Conservation (phyloP, 2,113 vertebrate species). For the Xiphias gladius region DNA sequence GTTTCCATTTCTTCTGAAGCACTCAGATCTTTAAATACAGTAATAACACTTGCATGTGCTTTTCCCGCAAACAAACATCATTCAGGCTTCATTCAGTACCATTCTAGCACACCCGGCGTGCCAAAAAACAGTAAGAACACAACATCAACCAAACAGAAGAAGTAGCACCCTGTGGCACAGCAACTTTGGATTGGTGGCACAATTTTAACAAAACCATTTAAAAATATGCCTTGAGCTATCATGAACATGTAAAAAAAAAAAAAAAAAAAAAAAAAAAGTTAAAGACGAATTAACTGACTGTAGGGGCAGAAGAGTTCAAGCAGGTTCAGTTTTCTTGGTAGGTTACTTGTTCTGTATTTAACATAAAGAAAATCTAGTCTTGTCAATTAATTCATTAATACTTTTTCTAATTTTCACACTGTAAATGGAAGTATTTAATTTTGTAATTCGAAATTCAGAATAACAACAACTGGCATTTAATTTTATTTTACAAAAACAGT, state of each 20-base stretch:
- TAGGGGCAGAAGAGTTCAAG: neutral
- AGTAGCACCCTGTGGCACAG: constrained; percentile 41
- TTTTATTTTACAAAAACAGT: constrained; percentile 4
- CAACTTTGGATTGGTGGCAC: constrained; percentile 59
- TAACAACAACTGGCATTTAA: neutral
- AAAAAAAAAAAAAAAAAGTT: neutral
- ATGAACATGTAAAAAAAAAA: constrained; percentile 3
- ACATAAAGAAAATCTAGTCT: constrained; percentile 18
- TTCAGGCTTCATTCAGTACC: constrained; percentile 16
- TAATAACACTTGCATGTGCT: constrained; percentile 32
- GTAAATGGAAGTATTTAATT: constrained; percentile 11
- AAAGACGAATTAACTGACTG: neutral
- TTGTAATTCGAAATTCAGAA: constrained; percentile 12
- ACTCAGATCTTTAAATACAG: constrained; percentile 39
- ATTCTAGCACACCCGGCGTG: constrained; percentile 67
- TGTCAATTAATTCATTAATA: neutral
- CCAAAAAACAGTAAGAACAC: constrained; percentile 33
- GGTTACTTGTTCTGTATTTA: neutral
- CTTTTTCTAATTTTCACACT: neutral
- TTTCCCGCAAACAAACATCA: constrained; percentile 44
- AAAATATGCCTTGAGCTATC: neutral
- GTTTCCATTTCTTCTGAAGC: constrained; percentile 50
- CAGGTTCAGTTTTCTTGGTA: neutral
- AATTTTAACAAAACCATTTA: constrained; percentile 31
- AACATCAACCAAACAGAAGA: constrained; percentile 44